Evolutionary conservation across 1,140 invertebrate genomes (phyloP).

Genomic region (Camponotus vicinus): DNA sequence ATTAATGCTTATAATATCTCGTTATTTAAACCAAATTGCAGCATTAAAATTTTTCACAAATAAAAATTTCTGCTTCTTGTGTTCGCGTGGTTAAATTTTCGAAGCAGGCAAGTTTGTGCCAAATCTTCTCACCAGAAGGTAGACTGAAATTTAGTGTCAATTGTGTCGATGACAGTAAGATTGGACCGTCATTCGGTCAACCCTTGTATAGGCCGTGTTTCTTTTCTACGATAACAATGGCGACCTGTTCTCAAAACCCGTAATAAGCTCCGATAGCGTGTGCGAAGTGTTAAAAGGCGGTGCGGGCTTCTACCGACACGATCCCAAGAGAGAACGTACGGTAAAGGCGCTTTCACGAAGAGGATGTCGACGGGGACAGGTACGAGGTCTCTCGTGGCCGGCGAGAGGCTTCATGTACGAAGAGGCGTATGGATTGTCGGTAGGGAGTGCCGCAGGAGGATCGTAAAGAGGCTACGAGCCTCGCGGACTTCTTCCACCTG

Average conservation of each 20-base stretch:
- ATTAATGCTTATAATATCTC: not conserved
- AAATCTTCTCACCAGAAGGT: not conserved
- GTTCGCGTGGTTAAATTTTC: not conserved
- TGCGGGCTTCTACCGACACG: constrained; percentile 68
- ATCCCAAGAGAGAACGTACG: constrained; percentile 68
- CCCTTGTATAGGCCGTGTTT: constrained; percentile 9
- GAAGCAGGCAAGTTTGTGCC: not conserved
- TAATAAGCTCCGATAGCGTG: constrained; percentile 76
- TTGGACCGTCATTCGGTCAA: constrained; percentile 29
- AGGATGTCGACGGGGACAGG: constrained; percentile 76
- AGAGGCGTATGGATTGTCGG: constrained; percentile 67
- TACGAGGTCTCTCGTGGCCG: constrained; percentile 64
- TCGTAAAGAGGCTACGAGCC: constrained; percentile 77
- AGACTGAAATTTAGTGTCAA: constrained; percentile 25
- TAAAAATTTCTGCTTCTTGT: not conserved
- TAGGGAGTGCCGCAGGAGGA: constrained; percentile 79
- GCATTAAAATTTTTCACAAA: not conserved
- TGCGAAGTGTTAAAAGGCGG: constrained; percentile 59
- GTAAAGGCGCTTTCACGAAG: constrained; percentile 75
- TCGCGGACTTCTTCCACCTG: constrained; percentile 54
- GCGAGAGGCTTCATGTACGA: constrained; percentile 66
- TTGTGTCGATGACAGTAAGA: constrained; percentile 39
- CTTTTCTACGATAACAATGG: constrained; percentile 59
- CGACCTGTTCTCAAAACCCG: constrained; percentile 79
- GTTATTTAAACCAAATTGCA: not conserved